These are phyloP conservation scores for Eupithecia vulgata DNA, from an alignment of 2,888 invertebrate genomes.

Conservation along the genomic window DNA sequence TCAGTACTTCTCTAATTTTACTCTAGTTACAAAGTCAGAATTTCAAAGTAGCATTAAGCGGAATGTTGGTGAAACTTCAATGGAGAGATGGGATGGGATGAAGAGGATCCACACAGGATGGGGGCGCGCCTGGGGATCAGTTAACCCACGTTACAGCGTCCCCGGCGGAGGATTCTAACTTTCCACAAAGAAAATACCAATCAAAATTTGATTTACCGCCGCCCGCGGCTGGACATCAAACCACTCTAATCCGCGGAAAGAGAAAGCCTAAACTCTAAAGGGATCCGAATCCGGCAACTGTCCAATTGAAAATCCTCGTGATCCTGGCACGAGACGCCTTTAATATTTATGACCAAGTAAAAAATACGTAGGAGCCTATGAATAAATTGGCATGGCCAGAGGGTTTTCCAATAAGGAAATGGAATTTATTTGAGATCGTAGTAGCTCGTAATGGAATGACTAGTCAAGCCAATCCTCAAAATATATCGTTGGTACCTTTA, in stretches of 20 bases:
- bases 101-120: conserved; percentile 67
- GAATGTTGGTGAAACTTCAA: conserved; percentile 57
- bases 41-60: conserved; percentile 53
- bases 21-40: background rate
- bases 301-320: conserved; percentile 82
- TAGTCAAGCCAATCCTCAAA: conserved; percentile 8
- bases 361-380: conserved; percentile 71
- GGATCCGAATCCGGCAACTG: conserved; percentile 65
- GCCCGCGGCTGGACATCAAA: conserved; percentile 81
- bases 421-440: conserved; percentile 33
- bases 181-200: conserved; percentile 83
- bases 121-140: conserved; percentile 74
- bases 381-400: conserved; percentile 64
- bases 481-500: background rate
- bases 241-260: conserved; percentile 79
- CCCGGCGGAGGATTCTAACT: conserved; percentile 75
- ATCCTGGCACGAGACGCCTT: conserved; percentile 67
- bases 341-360: conserved; percentile 79
- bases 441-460: conserved; percentile 2
- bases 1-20: background rate
- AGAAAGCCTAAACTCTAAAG: conserved; percentile 78
- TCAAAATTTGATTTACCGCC: conserved; percentile 84
- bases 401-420: conserved; percentile 35
- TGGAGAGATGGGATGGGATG: conserved; percentile 1
- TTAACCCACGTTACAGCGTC: conserved; percentile 77